Conservation (phyloP, 2,113 vertebrate genomes). For the Scalopus aquaticus region DNA sequence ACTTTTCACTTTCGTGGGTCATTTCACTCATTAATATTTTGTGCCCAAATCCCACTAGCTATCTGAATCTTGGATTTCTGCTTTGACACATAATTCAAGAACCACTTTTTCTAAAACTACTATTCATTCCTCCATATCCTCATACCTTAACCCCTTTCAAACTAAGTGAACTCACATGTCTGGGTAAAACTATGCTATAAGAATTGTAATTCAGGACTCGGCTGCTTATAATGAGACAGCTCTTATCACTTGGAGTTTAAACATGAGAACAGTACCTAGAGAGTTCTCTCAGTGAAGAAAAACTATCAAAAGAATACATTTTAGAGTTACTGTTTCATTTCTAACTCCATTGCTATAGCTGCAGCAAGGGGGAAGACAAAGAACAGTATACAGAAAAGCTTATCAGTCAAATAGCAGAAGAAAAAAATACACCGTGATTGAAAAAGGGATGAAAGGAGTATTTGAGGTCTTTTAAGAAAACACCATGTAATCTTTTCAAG, state of each 20-base stretch:
- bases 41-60: background rate
- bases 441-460: background rate
- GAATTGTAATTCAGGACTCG: background rate
- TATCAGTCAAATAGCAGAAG: background rate
- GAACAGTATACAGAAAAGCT: background rate
- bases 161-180: background rate
- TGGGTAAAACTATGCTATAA: background rate
- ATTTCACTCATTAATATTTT: background rate
- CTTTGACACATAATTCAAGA: background rate
- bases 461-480: conserved; percentile 6
- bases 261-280: background rate
- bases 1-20: background rate
- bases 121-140: background rate
- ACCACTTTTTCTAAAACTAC: background rate
- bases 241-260: conserved; percentile 16
- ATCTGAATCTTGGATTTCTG: background rate
- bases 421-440: background rate
- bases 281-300: background rate
- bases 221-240: background rate
- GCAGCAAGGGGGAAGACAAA: background rate
- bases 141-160: background rate
- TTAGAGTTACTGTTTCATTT: background rate
- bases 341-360: background rate
- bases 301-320: background rate
- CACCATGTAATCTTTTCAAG: background rate